A percentile compares a stretch with the other conserved stretches of the same genome.
Conservation (phyloP, 2,888 invertebrate species). For the Euspilapteryx auroguttella region DNA sequence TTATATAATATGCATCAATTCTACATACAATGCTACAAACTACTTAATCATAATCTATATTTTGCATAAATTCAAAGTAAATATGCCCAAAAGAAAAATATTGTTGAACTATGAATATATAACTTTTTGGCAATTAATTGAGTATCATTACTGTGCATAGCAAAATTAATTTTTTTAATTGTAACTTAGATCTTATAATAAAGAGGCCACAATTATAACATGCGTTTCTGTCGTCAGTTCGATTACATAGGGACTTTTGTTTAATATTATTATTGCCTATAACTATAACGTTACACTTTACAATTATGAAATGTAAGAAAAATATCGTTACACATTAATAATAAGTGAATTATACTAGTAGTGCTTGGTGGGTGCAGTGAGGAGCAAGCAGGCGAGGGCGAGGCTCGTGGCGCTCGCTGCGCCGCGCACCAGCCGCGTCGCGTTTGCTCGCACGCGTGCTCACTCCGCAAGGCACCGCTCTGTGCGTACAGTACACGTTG, state of each 20-base stretch:
- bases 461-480: no score
- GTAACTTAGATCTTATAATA: conserved; percentile 61
- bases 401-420: conserved; percentile 8
- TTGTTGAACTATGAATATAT: conserved; percentile 62
- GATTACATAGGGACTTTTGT: conserved; percentile 61
- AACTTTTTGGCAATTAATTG: conserved; percentile 64
- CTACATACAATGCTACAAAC: conserved; percentile 59
- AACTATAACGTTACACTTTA: conserved; percentile 51
- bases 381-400: conserved; percentile 20
- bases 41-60: conserved; percentile 59
- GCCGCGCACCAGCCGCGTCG: conserved; percentile 22
- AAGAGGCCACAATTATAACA: conserved; percentile 62
- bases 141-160: conserved; percentile 64
- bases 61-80: conserved; percentile 61
- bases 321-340: conserved; percentile 49
- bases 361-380: conserved; percentile 57
- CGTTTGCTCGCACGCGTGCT: no score
- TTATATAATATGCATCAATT: conserved; percentile 58
- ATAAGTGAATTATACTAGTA: conserved; percentile 57
- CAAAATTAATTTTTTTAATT: conserved; percentile 59
- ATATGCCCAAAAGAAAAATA: conserved; percentile 61
- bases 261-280: conserved; percentile 55
- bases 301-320: conserved; percentile 56
- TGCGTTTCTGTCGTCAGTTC: conserved; percentile 60
- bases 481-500: conserved; percentile 57